A percentile compares a stretch with the other conserved stretches of the same genome.
These are phyloP conservation scores for Spodoptera picta DNA, from an alignment of 2,888 invertebrate species.

Conservation along the genomic window DNA sequence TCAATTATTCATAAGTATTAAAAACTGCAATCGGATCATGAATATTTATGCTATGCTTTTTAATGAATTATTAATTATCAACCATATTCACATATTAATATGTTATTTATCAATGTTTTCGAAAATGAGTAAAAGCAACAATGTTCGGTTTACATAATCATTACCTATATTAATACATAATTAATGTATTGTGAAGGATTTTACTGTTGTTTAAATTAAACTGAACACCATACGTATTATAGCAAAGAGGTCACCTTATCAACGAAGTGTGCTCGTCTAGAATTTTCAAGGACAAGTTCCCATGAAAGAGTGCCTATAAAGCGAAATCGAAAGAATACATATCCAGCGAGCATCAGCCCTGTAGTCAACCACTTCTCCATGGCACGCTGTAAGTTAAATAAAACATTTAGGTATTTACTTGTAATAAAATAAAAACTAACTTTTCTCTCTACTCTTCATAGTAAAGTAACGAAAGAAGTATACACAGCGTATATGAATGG, in stretches of 20 bases:
- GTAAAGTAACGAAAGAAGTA: too few relatives aligned
- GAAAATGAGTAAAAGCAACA: background rate
- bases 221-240: background rate
- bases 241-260: slow-evolving; percentile 63
- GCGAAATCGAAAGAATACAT: slow-evolving; percentile 71
- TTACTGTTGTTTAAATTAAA: too few relatives aligned
- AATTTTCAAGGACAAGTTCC: slow-evolving; percentile 73
- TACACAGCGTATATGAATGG: too few relatives aligned
- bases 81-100: slow-evolving; percentile 14
- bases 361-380: slow-evolving; percentile 76
- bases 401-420: too few relatives aligned
- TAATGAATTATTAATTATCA: slow-evolving; percentile 14
- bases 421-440: too few relatives aligned
- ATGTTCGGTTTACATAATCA: background rate
- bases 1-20: slow-evolving; percentile 28
- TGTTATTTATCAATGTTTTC: slow-evolving; percentile 5
- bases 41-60: slow-evolving; percentile 32
- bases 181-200: too few relatives aligned
- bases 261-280: slow-evolving; percentile 72
- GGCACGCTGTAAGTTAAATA: slow-evolving; percentile 59
- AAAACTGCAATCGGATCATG: slow-evolving; percentile 27
- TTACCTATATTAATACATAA: background rate
- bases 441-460: too few relatives aligned
- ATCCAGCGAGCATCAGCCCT: slow-evolving; percentile 74
- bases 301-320: slow-evolving; percentile 79